Conservation (phyloP, 2,888 invertebrate genomes). For the Diarsia dahlii region DNA sequence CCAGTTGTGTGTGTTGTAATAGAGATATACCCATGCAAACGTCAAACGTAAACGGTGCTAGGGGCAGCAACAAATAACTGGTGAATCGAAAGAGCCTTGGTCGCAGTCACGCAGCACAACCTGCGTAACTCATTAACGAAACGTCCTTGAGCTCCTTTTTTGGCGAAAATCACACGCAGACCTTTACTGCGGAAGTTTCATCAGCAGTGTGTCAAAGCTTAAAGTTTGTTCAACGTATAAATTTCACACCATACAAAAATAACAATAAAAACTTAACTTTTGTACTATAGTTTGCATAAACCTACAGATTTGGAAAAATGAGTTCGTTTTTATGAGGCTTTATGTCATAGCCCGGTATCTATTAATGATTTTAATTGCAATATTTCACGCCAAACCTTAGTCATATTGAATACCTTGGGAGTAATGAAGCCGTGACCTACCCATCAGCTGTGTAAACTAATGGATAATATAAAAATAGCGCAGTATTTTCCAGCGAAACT, state of each 20-base stretch:
- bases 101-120: slow-evolving; percentile 75
- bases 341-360: slow-evolving; percentile 28
- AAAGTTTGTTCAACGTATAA: slow-evolving; percentile 28
- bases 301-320: slow-evolving; percentile 18
- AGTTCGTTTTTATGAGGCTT: slow-evolving; percentile 17
- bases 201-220: slow-evolving; percentile 51
- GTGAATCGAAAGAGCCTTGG: slow-evolving; percentile 70
- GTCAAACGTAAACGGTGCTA: slow-evolving; percentile 58
- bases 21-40: slow-evolving; percentile 66
- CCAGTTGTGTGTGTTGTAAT: slow-evolving; percentile 55
- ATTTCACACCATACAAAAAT: slow-evolving; percentile 33
- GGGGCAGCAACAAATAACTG: slow-evolving; percentile 58
- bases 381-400: slow-evolving; percentile 48
- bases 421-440: slow-evolving; percentile 59
- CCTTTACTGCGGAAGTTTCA: slow-evolving; percentile 69
- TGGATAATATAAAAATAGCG: slow-evolving; percentile 42
- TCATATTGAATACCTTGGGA: slow-evolving; percentile 47
- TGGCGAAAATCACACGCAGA: slow-evolving; percentile 73
- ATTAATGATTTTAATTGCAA: slow-evolving; percentile 18
- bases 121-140: slow-evolving; percentile 72
- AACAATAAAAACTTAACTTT: slow-evolving; percentile 24
- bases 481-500: slow-evolving; percentile 10
- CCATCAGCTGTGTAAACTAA: slow-evolving; percentile 38
- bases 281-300: slow-evolving; percentile 6
- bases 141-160: slow-evolving; percentile 74